phyloP scores from a whole-genome alignment of 2,888 invertebrate species.

The Hydroisotoma schaefferi region DNA sequence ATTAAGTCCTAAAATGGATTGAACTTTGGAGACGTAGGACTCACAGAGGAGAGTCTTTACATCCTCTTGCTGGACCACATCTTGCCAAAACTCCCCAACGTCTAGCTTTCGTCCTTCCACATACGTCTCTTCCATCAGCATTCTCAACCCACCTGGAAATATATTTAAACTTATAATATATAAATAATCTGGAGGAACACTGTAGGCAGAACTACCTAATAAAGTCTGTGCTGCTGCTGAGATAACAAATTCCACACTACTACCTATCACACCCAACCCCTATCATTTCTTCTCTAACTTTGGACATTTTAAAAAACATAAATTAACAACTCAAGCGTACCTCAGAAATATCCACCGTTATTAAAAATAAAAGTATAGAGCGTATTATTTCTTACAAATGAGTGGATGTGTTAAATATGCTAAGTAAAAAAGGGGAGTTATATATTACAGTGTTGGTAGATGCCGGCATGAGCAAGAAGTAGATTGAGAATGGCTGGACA shows the following conservation, averaged over 20 bases:
- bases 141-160: constrained; percentile 38
- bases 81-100: constrained; percentile 45
- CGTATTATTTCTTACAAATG: too few relatives aligned
- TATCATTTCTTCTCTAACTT: too few relatives aligned
- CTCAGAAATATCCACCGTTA: too few relatives aligned
- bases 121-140: constrained; percentile 44
- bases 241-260: too few relatives aligned
- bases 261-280: too few relatives aligned
- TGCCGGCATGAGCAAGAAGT: constrained; percentile 87
- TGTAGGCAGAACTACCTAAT: too few relatives aligned
- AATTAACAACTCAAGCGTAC: too few relatives aligned
- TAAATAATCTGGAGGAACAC: neutral
- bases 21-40: constrained; percentile 36
- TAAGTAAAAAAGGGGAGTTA: too few relatives aligned
- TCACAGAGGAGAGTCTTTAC: constrained; percentile 45
- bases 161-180: neutral
- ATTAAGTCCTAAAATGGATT: constrained; percentile 20
- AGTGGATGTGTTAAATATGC: constrained; percentile 22
- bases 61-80: constrained; percentile 31
- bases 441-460: constrained; percentile 86
- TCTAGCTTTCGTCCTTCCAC: constrained; percentile 32
- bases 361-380: too few relatives aligned
- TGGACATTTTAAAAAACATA: too few relatives aligned
- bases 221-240: too few relatives aligned
- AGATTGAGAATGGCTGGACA: constrained; percentile 84